Evolutionary conservation across 2,797 vertebrate genomes (phyloP), one percentile per base, ranked within the genome.

Genomic region (Coranthus polyacanthus): DNA sequence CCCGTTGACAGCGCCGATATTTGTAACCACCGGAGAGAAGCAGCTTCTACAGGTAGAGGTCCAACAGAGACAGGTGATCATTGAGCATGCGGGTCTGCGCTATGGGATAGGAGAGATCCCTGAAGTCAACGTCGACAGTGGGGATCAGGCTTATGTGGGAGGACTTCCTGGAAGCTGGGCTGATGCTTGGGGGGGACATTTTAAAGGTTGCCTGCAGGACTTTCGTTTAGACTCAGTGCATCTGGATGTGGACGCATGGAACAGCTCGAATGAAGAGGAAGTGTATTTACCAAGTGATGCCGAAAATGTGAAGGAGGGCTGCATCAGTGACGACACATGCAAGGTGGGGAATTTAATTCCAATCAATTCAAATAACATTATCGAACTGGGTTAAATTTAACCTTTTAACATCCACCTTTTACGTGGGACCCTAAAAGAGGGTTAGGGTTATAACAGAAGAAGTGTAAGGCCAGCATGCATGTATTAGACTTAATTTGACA

Each of bases 201-300:
- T 96, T 78, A 97, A 96, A 84, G 97, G 97, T 34, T 99, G 97
- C 63, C 90, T 99, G 78, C 97, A 98, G 89, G 97, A 99, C 56
- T 15, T 99, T 22, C 93, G 85, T 1, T 86, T 99, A 45, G 94
- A 95, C 17, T 77, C 59, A 0, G 82, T 88, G 26, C 94, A 81
- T 46, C 77, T 98, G 62, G 83, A 84, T 84, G 66, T 88, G n/a
- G 73, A 42, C 36, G 29, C 91, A 42, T 71, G 81, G 87, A 75
- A 81, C 3, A 68, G 41, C 39, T 75, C 75, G 0, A 55, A 69
- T 3, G 60, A 62, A 13, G 74, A 81, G 29, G 75, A 73, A 1
- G 53, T 85, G 8, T 92, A 90, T 82, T 60, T 88, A 32, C 69
- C 88, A 34, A 86, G 47, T 17, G 73, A 87, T 54, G 60, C 67